Evolutionary conservation across 1,140 invertebrate species (phyloP), one percentile per base, ranked within the genome.

Genomic region (Aphaenogaster rudis): DNA sequence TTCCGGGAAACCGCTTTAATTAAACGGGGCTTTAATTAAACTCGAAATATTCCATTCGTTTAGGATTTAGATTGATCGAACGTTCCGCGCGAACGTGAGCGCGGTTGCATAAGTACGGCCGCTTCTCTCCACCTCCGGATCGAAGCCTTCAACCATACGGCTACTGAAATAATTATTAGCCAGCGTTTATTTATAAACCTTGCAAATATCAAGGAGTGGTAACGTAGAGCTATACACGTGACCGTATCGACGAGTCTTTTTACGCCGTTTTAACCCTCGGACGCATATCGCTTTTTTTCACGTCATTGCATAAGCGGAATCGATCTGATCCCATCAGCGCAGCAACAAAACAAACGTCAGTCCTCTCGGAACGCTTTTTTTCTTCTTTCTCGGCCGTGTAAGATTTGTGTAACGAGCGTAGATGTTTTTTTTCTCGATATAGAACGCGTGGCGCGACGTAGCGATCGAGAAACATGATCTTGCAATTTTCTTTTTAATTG

Each of bases 121-220:
- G 69, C 69, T 78, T 61, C 74, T 76, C 36, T 59, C 48, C 79
- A 59, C 21, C 11, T 84, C 61, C 61, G 39, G 86, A 90, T 90
- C 89, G 89, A 90, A 90, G 63, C 50, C 76, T 88, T 80, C 59
- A 76, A 64, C 79, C 28, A 71, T 36, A 57, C 48, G 28, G 64
- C 64, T 82, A 59, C 50, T 91, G 86, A 91, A 91, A 90, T 90
- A 90, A 90, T 50, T 66, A 91, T 77, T 59, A 88, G 80, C 71
- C 36, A n/a, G 57, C 54, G 88, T 88, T 67, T 91, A 86, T 81
- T 64, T 88, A 86, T 81, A 86, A 90, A 90, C 76, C 79, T 77
- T 74, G 88, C 86, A 90, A 90, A 91, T 90, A 91, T 78, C 77
- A 82, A 86, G 48, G 71, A 78, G 72, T 61, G 61, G 59, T 84